Evolutionary conservation across 2,113 vertebrate species (phyloP), one percentile per base, ranked within the genome.

Genomic region (Geococcyx californianus): DNA sequence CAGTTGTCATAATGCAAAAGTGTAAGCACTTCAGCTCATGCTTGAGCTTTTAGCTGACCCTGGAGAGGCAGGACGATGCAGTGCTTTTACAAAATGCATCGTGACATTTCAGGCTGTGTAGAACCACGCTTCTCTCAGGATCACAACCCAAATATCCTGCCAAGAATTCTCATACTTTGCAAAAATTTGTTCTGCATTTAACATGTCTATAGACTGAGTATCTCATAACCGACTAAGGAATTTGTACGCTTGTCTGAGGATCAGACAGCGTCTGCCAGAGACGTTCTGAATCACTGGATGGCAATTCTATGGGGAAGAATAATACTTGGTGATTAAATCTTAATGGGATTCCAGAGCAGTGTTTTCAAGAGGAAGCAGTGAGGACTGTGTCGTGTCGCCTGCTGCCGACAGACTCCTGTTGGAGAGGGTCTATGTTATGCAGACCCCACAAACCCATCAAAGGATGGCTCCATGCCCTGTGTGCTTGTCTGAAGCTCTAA

Each of bases 11-110:
- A 34, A 66, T 70, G 63, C 51, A 79, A 34, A 95, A 87, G 74
- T 76, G n/a, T 68, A 63, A 93, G 78, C 84, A 69, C 51, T 93
- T 86, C 52, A 63, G 91, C 67, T 92, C 56, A 38, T 67, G 83
- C 79, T 23, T 47, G 73, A 95, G 87, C 83, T 96, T 84, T 96
- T 69, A 92, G 88, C 88, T 92, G 84, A 62, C 95, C 80, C 87
- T 92, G 55, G 87, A 96, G 92, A 90, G 87, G 68, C 78, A 74
- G 78, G 6, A 19, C 0, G 2, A 28, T 34, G 80, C 70, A 42
- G 55, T 31, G 70, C 58, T 77, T 59, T 81, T 83, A 87, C 58
- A 92, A 72, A 92, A 74, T 45, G 77, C 85, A 44, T 90, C 12
- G 1, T 87, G 90, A 87, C 72, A 81, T 91, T 93, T 86, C 26